Evolutionary conservation across 2,113 vertebrate genomes (phyloP).

Genomic region (Chamaea fasciata): DNA sequence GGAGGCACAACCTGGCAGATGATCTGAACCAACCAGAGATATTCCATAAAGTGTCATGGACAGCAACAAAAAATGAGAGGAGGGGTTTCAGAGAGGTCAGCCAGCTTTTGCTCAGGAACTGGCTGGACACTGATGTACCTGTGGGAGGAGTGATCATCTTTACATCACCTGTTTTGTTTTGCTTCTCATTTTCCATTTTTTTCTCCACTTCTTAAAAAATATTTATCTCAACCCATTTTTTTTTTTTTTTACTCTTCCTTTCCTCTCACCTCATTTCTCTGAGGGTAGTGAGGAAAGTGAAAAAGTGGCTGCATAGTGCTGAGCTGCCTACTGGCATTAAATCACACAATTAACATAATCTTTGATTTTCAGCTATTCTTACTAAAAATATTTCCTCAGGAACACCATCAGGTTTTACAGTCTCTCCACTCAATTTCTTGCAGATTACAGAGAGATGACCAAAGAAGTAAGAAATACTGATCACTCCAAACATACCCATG

Average conservation of each 20-base stretch:
- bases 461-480: not conserved
- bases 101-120: not conserved
- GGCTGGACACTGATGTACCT: not conserved
- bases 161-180: not conserved
- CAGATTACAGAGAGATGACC: not conserved
- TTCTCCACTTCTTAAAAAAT: not conserved
- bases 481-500: not conserved
- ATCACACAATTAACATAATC: not conserved
- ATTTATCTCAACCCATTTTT: not conserved
- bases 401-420: not conserved
- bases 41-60: not conserved
- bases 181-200: not conserved
- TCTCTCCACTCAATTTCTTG: not conserved
- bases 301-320: not conserved
- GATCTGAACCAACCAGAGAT: not conserved
- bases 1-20: not conserved
- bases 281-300: fast-evolving
- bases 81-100: not conserved
- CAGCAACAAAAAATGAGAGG: not conserved
- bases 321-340: not conserved
- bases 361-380: not conserved
- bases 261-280: not conserved
- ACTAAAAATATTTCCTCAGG: not conserved
- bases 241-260: not conserved
- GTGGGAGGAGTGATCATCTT: not conserved